phyloP scores from a whole-genome alignment of 2,888 invertebrate genomes.

The Flexamia atlantica region DNA sequence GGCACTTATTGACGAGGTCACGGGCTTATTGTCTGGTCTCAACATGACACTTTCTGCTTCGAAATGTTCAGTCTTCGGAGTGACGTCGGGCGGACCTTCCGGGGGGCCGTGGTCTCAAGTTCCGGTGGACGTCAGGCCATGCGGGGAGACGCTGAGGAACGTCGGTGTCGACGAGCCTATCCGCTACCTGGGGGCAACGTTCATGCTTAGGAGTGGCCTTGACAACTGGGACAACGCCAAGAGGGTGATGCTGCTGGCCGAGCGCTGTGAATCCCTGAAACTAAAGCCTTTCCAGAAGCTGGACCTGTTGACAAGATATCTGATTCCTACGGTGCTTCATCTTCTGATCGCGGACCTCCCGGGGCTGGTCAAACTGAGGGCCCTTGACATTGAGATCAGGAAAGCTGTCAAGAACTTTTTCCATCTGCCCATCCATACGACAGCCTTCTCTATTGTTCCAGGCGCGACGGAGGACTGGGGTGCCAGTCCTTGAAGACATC shows the following conservation, averaged over 20 bases:
- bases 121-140: too few relatives aligned
- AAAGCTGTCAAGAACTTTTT: conserved; percentile 35
- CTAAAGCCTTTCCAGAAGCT: conserved; percentile 54
- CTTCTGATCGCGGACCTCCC: conserved; percentile 14
- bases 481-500: conserved; percentile 70
- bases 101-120: too few relatives aligned
- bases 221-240: background rate
- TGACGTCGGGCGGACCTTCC: conserved; percentile 68
- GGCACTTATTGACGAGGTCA: conserved; percentile 32
- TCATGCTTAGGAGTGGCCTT: conserved; percentile 53
- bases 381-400: conserved; percentile 52
- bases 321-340: conserved; percentile 58
- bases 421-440: conserved; percentile 71
- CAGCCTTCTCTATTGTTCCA: conserved; percentile 70
- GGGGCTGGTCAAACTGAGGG: background rate
- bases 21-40: conserved; percentile 2
- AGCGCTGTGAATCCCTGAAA: background rate
- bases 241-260: background rate
- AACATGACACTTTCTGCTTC: conserved; percentile 57
- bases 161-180: conserved; percentile 24
- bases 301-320: background rate
- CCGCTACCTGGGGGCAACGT: conserved; percentile 21
- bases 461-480: conserved; percentile 72
- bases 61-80: conserved; percentile 63
- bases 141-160: conserved; percentile 30